Percentiles rank a stretch among this genome's conserved stretches.
Evolutionary conservation across 2,797 vertebrate genomes (phyloP).

Genomic region (Ctenopoma multispine): DNA sequence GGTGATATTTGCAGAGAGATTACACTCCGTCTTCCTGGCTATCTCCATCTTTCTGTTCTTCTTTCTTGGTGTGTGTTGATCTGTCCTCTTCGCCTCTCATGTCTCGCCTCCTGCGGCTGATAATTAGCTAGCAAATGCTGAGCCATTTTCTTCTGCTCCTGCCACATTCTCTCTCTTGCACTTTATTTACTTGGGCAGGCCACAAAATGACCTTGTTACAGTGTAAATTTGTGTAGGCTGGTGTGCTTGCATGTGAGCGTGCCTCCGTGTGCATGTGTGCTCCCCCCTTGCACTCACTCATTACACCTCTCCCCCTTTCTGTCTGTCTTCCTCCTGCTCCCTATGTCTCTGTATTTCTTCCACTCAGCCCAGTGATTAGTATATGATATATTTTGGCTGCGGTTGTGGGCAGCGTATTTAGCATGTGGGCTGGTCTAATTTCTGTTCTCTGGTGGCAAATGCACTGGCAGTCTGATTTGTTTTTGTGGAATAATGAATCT

Average conservation of each 20-base stretch:
- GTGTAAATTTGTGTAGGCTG: slow-evolving; percentile 64
- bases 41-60: slow-evolving; percentile 39
- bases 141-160: slow-evolving; percentile 60
- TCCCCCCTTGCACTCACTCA: slow-evolving; percentile 51
- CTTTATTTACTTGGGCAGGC: slow-evolving; percentile 74
- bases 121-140: slow-evolving; percentile 74
- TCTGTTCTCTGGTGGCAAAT: slow-evolving; percentile 68
- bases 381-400: slow-evolving; percentile 79
- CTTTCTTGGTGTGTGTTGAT: slow-evolving; percentile 42
- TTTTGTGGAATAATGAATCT: slow-evolving; percentile 53
- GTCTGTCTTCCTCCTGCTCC: slow-evolving; percentile 44
- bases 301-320: slow-evolving; percentile 42
- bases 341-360: slow-evolving; percentile 63
- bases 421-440: slow-evolving; percentile 75
- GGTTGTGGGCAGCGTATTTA: slow-evolving; percentile 74
- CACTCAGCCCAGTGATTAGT: slow-evolving; percentile 77
- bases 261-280: slow-evolving; percentile 17
- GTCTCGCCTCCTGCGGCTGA: slow-evolving; percentile 57
- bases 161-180: slow-evolving; percentile 62
- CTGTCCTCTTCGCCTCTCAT: slow-evolving; percentile 45
- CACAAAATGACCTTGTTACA: slow-evolving; percentile 76
- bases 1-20: slow-evolving; percentile 73
- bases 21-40: slow-evolving; percentile 46
- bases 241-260: slow-evolving; percentile 14
- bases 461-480: slow-evolving; percentile 55